Percentiles rank a stretch among this genome's conserved stretches.
Conservation (phyloP, 2,797 vertebrate genomes). For the Argyrosomus regius region DNA sequence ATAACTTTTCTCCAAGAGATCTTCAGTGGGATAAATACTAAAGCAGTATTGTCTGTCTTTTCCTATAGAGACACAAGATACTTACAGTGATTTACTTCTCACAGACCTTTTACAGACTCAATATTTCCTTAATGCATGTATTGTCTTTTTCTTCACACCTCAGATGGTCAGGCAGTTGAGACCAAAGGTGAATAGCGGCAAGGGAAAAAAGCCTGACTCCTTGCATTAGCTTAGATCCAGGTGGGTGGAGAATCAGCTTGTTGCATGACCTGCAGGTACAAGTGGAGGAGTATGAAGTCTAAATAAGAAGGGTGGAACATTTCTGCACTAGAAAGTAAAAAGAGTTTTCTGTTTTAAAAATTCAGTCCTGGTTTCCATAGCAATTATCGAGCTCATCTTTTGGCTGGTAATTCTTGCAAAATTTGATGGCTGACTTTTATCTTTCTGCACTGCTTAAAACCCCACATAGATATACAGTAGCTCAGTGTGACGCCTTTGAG, state of each 20-base stretch:
- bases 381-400: constrained; percentile 46
- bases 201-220: background rate
- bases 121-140: background rate
- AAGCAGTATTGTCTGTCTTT: background rate
- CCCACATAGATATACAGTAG: constrained; percentile 29
- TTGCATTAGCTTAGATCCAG: constrained; percentile 1
- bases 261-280: constrained; percentile 39
- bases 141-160: background rate
- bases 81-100: background rate
- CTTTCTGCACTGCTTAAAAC: constrained; percentile 39
- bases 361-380: constrained; percentile 42
- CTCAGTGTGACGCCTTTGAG: constrained; percentile 43
- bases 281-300: constrained; percentile 31
- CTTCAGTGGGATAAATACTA: constrained; percentile 18
- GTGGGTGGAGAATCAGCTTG: constrained; percentile 30
- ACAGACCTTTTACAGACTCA: background rate
- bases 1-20: constrained; percentile 50
- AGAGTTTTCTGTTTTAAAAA: constrained; percentile 6
- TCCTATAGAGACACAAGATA: background rate
- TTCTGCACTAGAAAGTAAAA: constrained; percentile 20
- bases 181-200: background rate
- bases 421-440: constrained; percentile 43
- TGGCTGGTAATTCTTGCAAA: constrained; percentile 45
- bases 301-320: constrained; percentile 25
- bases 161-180: constrained; percentile 2